Evolutionary conservation across 2,797 vertebrate genomes (phyloP), one percentile per base, ranked within the genome.

Genomic region (Esox masquinongy): DNA sequence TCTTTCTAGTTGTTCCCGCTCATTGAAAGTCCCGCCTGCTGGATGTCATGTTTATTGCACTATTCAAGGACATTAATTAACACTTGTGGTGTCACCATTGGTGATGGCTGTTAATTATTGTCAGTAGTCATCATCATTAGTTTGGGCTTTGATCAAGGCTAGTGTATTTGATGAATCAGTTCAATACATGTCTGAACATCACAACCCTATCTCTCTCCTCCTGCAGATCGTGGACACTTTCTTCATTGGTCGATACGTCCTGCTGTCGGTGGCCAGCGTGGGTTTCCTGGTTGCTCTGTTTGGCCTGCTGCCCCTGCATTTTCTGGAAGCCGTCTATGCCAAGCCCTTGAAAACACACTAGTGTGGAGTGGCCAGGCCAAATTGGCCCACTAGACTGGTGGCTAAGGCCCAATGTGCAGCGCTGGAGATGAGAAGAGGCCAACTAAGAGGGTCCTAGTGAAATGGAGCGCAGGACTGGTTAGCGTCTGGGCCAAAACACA

Each of bases 211-310:
- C 26, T 83, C 43, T 78, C 50, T 77, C 78, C 14, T 81, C 66
- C 85, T 80, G 43, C 92, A 99, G 97, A 94, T 96, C 1, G 93
- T 97, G 87, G 97, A 99, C 84, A 76, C 89, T 31, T 93, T 98
- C 89, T 94, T 98, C 86, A 96, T 99, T 0, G 94, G 95, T 36
- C 97, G 97, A 77, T 97, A 96, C 1, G 26, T 97, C 63, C 94
- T 99, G 59, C 90, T 99, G 89, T 92, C 93, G 0, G 11, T 93
- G 78, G 92, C 88, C 77, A 89, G 89, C 7, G 73, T 87, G 6
- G 63, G 94, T 5, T 93, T 96, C 49, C 90, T 99, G 0, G 92
- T 93, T 56, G 91, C 92, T n/a, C 80, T 96, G 63, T 95, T 97
- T 90, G 80, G 96, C 90, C 84, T 98, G 75, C 92, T 98, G 36